Base-by-base conservation (phyloP, 37 sponge, comb jelly and placozoan species). In the Ephydatia muelleri region DNA sequence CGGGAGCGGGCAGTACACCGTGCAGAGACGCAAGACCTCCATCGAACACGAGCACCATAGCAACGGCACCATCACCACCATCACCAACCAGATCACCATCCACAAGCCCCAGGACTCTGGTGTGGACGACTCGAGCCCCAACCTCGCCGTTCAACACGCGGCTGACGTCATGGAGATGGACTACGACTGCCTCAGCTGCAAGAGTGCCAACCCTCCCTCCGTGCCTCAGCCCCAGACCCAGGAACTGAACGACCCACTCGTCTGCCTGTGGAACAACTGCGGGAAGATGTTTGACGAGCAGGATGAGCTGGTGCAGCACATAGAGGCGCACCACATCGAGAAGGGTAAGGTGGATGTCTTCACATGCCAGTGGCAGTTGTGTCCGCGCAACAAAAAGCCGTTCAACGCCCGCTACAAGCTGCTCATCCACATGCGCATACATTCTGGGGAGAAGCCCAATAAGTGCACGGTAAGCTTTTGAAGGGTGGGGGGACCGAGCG, bases 321-420 rank as follows among this genome's bases (percentile, higher is more conserved):
- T 97, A 36, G 94, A 97, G 72, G 89, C 80, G 67, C 76, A 66
- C 27, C 97, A 97, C 81, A 85, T 94, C 2, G 94, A 97, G 48
- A 89, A 94, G 78, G 83, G 88, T 43, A 83, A 69, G 32, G 64
- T 72, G 67, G 94, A 94, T 5, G 91, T 92, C 9, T 97, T 80
- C 67, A 84, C 82, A 0, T 97, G 97, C 75, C 49, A 70, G 70
- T 97, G 97, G 97, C 78, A 84, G 22, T 67, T 76, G 28, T 97
- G 97, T 66, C 47, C 85, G 21, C 88, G 97, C 31, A 82, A 78
- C 4, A 74, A 72, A 67, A 97, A 94, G 67, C 97, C 97, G 11
- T 97, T 97, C 67, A 97, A 97, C 82, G 97, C 97, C 19, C 78
- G 97, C 35, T 97, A 97, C 92, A 97, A 97, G 83, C 92, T 97